A percentile compares a stretch with the other conserved stretches of the same genome.
Evolutionary conservation across 2,797 vertebrate genomes (phyloP).

Genomic region (Phalloptychus januarius): DNA sequence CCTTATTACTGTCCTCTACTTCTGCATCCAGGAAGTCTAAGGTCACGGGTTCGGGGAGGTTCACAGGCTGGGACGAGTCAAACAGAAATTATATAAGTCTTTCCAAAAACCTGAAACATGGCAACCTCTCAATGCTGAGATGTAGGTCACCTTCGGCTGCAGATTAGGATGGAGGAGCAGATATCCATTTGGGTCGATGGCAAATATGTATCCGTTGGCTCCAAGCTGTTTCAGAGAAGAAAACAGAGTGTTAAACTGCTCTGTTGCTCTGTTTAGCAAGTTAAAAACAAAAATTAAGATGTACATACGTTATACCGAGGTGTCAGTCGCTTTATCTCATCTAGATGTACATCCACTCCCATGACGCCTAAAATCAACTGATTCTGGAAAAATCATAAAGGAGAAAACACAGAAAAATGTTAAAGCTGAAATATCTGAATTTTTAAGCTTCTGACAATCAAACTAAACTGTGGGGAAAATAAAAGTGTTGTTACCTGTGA

Average conservation of each 20-base stretch:
- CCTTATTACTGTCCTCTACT: constrained; percentile 93
- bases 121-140: not conserved
- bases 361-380: constrained; percentile 98
- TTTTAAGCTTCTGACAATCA: not conserved
- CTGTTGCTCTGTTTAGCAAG: not conserved
- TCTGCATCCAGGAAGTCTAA: constrained; percentile 97
- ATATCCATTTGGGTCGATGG: constrained; percentile 97
- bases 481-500: constrained; percentile 78
- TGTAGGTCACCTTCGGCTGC: constrained; percentile 88
- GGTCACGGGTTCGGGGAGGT: constrained; percentile 93
- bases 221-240: constrained; percentile 78
- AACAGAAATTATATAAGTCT: not conserved
- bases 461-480: not conserved
- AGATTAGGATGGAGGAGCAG: constrained; percentile 97
- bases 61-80: constrained; percentile 84
- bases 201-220: constrained; percentile 96
- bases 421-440: not conserved
- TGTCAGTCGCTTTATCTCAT: constrained; percentile 94
- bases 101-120: not conserved
- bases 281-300: constrained; percentile 2
- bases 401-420: not conserved
- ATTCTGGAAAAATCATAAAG: constrained; percentile 80
- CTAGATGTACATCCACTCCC: constrained; percentile 96
- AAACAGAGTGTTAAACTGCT: not conserved
- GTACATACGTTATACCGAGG: constrained; percentile 85